Base-by-base conservation (phyloP, 2,113 vertebrate species). In the Menidia beryllina region DNA sequence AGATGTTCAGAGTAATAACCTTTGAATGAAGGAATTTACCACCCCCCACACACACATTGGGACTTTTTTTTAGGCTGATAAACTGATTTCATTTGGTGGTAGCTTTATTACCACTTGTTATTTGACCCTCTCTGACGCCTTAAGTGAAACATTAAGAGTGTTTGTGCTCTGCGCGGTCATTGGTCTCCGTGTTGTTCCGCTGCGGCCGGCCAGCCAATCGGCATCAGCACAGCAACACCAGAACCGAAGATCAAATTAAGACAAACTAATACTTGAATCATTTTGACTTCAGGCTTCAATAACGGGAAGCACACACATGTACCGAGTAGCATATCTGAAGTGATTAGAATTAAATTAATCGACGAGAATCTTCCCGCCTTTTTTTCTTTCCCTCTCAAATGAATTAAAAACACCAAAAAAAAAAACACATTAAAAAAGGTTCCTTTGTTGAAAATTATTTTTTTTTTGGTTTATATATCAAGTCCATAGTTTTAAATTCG, bases 401-500 rank as follows among this genome's bases (percentile, higher is more conserved):
- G 34, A 78, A 69, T 82, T 83, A 85, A 88, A 89, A 91, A 83
- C 72, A 72, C 57, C 9, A 21, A 10, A 21, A 67, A 34, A 85
- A 88, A 89, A 91, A 83, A 72, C 70, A 34, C 7, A 34, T 30
- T 30, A 45, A 91, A 88, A 89, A 30, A 30, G 4, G 30, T 30
- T 30, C 30, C 30, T 5, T 5, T 5, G 8, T 5, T 30, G 8
- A 30, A 30, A 30, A 30, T 30, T 30, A 30, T 30, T 38, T 3
- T 67, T 54, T 4, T 34, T 2, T 51, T 30, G 52, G 14, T 56
- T 45, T 47, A 51, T 71, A 23, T 27, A 68, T 64, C n/a, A 57
- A 68, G 63, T 81, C 63, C 60, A 47, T 71, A 27, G 12, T 59
- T 85, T n/a, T 23, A 59, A 53, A 82, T 74, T 68, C 60, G 73